phyloP scores from a whole-genome alignment of 2,113 vertebrate species.

The Petrocephalus microphthalmus region DNA sequence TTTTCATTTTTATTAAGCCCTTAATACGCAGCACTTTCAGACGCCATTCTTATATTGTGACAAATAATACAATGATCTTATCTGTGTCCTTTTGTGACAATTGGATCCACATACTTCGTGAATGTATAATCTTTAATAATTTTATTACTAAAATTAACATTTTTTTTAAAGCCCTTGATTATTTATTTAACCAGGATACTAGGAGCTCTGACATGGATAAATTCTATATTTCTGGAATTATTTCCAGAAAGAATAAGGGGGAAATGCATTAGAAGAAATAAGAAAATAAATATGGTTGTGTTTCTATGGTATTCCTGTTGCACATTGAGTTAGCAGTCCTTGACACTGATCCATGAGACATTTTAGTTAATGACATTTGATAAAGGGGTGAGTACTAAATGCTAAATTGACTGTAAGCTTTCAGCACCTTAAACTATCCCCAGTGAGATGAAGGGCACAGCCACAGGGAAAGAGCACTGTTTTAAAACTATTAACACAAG shows the following conservation, averaged over 20 bases:
- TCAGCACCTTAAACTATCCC: not conserved
- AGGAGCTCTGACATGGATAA: not conserved
- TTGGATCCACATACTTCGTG: not conserved
- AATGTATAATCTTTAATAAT: not conserved
- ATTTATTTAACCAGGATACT: not conserved
- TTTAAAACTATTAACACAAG: not conserved
- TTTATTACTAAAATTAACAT: too few relatives aligned
- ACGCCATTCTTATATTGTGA: not conserved
- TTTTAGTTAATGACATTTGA: slow-evolving; percentile 20
- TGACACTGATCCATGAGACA: slow-evolving; percentile 22
- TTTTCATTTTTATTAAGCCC: not conserved
- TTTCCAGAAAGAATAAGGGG: not conserved
- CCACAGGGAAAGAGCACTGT: not conserved
- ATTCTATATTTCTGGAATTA: not conserved
- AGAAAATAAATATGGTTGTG: not conserved
- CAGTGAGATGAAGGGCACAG: not conserved
- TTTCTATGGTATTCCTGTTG: not conserved
- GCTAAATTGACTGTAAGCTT: slow-evolving; percentile 22
- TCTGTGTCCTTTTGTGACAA: not conserved
- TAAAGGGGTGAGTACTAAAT: slow-evolving; percentile 14
- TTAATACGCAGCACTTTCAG: not conserved
- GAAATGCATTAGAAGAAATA: not conserved
- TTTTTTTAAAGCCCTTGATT: not conserved
- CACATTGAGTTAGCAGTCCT: not conserved
- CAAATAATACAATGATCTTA: not conserved